Conservation (phyloP, 2,888 invertebrate species). For the Pyrocoelia pectoralis region DNA sequence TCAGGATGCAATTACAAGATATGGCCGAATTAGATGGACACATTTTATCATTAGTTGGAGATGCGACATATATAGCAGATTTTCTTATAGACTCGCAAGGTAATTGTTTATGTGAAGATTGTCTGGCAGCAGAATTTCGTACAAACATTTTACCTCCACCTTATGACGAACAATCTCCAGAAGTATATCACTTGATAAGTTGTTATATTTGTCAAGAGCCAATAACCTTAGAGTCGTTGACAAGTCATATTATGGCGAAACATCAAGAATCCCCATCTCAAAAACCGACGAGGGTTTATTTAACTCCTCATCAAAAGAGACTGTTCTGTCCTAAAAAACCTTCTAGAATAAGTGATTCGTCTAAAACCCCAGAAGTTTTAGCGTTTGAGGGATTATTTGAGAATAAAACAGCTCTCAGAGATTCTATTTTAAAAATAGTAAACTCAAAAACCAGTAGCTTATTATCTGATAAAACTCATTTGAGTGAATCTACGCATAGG, state of each 20-base stretch:
- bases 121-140: conserved; percentile 52
- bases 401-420: conserved; percentile 26
- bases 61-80: conserved; percentile 49
- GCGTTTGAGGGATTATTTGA: conserved; percentile 31
- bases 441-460: conserved; percentile 9
- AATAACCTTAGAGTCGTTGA: conserved; percentile 35
- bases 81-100: conserved; percentile 52
- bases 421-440: conserved; percentile 28
- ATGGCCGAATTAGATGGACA: conserved; percentile 50
- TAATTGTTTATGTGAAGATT: conserved; percentile 56
- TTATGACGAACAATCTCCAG: conserved; percentile 29
- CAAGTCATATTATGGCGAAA: conserved; percentile 37
- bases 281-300: conserved; percentile 25
- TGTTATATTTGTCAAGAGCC: conserved; percentile 42
- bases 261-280: conserved; percentile 31
- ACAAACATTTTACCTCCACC: conserved; percentile 24
- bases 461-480: background rate
- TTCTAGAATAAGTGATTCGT: conserved; percentile 12
- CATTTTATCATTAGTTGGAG: conserved; percentile 50
- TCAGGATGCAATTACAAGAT: conserved; percentile 49
- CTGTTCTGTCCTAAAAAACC: conserved; percentile 24
- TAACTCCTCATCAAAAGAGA: conserved; percentile 28
- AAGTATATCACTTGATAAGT: conserved; percentile 33
- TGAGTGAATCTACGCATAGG: background rate
- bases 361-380: conserved; percentile 20